Evolutionary conservation across 2,113 vertebrate species (phyloP), one percentile per base, ranked within the genome.

Genomic region (Corythornis cristatus): DNA sequence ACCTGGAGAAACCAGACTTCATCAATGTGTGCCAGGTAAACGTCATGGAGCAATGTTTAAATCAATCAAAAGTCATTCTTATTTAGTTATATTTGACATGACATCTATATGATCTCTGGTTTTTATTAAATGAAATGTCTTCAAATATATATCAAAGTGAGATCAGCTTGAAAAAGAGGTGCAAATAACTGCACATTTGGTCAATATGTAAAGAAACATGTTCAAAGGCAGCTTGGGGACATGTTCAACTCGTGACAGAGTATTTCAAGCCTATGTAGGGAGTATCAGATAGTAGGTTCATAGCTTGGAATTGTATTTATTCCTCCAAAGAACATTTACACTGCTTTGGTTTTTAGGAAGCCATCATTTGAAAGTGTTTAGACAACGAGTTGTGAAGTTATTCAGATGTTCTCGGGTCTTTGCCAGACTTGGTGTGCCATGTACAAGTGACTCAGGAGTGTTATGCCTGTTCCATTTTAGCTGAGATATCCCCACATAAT

Each of bases 21-120:
- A 99, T 99, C 97, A 99, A 99, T 3, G 99, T 99, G 58, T 99
- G 99, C 95, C 99, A 99, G 99, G 99, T 99, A 98, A 95, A 43
- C 21, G n/a, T 43, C 33, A 43, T 3, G 5, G 61, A 37, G 8
- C 50, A 23, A 7, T 64, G 15, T 82, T 89, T 75, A 48, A 87
- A 37, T 58, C 42, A 76, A 5, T 70, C n/a, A 43, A 8, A 89
- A 64, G 22, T 77, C 80, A 11, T 6, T 54, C 22, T 51, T 87
- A 45, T 89, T 78, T 53, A 68, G n/a, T 17, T 40, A 2, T 67
- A 29, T 77, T 83, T 89, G 56, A 26, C 5, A 2, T 82, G 57
- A 65, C 23, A 18, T 51, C 35, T 56, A 11, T 20, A 7, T 77
- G 15, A 33, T 84, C 13, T 86, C n/a, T 76, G 9, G 9, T 33